Evolutionary conservation across 2,113 vertebrate species (phyloP).

Genomic region (Zosterops pallidus): DNA sequence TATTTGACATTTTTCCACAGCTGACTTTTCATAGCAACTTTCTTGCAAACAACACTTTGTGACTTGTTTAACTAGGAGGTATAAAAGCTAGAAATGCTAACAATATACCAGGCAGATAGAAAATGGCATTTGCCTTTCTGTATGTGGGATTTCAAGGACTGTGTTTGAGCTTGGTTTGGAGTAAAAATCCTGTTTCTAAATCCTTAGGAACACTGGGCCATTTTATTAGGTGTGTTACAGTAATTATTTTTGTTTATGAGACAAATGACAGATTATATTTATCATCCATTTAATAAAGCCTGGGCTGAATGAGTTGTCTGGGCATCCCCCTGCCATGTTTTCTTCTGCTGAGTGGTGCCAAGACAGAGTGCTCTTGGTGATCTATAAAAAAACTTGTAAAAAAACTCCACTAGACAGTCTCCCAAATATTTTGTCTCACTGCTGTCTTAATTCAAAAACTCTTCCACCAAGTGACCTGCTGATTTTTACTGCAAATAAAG

Average conservation of each 20-base stretch:
- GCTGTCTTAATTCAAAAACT: neutral
- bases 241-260: neutral
- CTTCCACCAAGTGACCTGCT: neutral
- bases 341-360: neutral
- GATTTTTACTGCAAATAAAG: neutral
- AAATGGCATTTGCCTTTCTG: neutral
- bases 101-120: neutral
- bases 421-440: neutral
- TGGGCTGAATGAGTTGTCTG: neutral
- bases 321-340: fast-evolving
- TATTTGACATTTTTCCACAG: neutral
- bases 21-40: neutral
- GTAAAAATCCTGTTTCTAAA: neutral
- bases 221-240: neutral
- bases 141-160: fast-evolving
- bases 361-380: neutral
- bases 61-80: neutral
- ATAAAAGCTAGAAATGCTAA: neutral
- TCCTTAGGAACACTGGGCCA: neutral
- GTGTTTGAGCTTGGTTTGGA: neutral
- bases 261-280: neutral
- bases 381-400: neutral
- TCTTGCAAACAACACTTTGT: neutral
- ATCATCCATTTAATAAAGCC: neutral
- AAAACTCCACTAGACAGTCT: neutral